phyloP scores from a whole-genome alignment of 2,113 vertebrate species.

The Cisticola juncidis region DNA sequence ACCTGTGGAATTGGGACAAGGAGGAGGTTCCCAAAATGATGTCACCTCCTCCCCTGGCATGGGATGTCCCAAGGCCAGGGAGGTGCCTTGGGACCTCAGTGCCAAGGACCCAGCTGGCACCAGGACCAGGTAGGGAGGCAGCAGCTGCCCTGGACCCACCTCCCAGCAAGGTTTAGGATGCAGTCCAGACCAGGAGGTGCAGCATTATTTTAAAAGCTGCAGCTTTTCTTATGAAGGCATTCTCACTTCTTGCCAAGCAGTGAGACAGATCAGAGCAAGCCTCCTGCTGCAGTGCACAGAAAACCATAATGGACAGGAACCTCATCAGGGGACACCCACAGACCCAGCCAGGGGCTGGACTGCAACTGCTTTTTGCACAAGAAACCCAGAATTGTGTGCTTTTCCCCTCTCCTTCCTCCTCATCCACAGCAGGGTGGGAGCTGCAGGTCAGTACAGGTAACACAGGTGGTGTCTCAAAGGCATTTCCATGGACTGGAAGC shows the following conservation, averaged over 20 bases:
- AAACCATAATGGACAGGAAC: neutral
- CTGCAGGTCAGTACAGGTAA: neutral
- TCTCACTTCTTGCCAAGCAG: neutral
- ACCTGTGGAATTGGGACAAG: neutral
- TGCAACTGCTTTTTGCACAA: neutral
- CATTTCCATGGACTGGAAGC: neutral
- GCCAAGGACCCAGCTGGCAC: neutral
- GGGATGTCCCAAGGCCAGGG: neutral
- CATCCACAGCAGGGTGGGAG: neutral
- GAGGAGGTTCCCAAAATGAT: neutral
- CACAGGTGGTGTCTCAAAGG: rapidly evolving
- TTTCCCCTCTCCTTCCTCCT: neutral
- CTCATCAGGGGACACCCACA: neutral
- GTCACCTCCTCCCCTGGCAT: neutral
- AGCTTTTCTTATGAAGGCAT: neutral
- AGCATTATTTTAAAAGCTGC: neutral
- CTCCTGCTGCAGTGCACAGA: neutral
- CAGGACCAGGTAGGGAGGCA: neutral
- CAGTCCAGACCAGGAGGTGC: neutral
- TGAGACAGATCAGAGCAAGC: neutral
- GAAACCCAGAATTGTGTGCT: neutral
- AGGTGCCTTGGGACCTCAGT: neutral
- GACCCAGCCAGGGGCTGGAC: neutral
- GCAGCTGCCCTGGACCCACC: neutral
- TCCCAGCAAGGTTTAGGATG: neutral